Evolutionary conservation across 1,140 invertebrate genomes (phyloP).

Genomic region (Vollenhovia emeryi): DNA sequence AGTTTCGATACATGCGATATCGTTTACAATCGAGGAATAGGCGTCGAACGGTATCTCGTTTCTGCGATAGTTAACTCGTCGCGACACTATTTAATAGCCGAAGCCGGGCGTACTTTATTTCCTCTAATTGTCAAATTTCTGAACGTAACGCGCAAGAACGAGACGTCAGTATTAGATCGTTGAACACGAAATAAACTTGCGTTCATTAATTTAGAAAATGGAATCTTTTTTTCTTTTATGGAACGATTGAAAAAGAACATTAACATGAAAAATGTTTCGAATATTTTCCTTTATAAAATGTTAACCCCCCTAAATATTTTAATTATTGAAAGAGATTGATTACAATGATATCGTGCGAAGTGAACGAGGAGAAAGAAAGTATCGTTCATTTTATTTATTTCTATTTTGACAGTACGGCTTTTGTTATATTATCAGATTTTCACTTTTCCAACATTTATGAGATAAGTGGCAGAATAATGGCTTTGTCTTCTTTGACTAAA

Average conservation of each 20-base stretch:
- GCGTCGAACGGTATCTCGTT: slow-evolving; percentile 12
- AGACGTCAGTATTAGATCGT: not conserved
- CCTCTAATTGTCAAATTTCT: slow-evolving; percentile 18
- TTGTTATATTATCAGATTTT: not conserved
- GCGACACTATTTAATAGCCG: slow-evolving; percentile 36
- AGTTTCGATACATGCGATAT: slow-evolving; percentile 63
- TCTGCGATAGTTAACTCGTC: slow-evolving; percentile 28
- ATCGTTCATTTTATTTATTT: not conserved
- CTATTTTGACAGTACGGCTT: not conserved
- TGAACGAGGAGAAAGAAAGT: not conserved
- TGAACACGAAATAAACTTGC: not conserved
- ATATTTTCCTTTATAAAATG: not conserved
- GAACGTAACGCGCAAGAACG: not conserved
- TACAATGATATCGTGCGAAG: not conserved
- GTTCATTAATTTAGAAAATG: not conserved
- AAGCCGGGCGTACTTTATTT: slow-evolving; percentile 36
- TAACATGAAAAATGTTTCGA: not conserved
- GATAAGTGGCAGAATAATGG: slow-evolving; percentile 11
- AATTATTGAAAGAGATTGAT: not conserved
- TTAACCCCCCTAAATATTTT: not conserved
- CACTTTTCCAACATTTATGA: slow-evolving; percentile 17
- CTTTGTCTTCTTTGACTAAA: not conserved
- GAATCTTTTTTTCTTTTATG: not conserved
- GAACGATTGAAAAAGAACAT: not conserved
- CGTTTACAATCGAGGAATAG: slow-evolving; percentile 30